phyloP scores from a whole-genome alignment of 35 echinoderm and acorn worm species.

The Lytechinus pictus region DNA sequence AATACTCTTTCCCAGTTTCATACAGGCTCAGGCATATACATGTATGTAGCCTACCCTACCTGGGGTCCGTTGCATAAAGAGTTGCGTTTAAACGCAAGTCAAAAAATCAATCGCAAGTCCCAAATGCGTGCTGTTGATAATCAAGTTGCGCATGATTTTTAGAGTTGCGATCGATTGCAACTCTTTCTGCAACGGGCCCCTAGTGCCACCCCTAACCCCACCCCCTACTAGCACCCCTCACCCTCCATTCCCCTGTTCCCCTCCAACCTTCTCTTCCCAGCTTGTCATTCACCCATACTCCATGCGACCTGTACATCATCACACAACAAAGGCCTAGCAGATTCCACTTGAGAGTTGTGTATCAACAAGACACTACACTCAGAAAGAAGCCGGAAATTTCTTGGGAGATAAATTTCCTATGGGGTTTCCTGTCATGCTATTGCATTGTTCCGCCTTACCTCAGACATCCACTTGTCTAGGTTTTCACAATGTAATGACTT shows the following conservation, averaged over 20 bases:
- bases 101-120: no score
- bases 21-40: no score
- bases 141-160: no score
- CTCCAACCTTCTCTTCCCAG: background rate
- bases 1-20: no score
- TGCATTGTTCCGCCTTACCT: background rate
- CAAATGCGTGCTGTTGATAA: no score
- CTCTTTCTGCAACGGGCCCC: no score
- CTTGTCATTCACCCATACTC: background rate
- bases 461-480: background rate
- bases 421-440: background rate
- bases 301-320: background rate
- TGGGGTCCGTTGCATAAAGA: no score
- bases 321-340: background rate
- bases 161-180: no score
- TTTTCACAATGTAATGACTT: background rate
- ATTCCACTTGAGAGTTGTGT: slow-evolving; percentile 7
- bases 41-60: no score
- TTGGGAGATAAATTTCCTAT: background rate
- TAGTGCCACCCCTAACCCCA: no score
- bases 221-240: background rate
- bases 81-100: no score
- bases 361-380: background rate
- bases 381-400: background rate
- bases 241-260: no score